Percentiles rank a stretch among this genome's conserved stretches.
These are phyloP conservation scores for Abramis brama DNA, from an alignment of 2,113 vertebrate genomes.

Conservation along the genomic window DNA sequence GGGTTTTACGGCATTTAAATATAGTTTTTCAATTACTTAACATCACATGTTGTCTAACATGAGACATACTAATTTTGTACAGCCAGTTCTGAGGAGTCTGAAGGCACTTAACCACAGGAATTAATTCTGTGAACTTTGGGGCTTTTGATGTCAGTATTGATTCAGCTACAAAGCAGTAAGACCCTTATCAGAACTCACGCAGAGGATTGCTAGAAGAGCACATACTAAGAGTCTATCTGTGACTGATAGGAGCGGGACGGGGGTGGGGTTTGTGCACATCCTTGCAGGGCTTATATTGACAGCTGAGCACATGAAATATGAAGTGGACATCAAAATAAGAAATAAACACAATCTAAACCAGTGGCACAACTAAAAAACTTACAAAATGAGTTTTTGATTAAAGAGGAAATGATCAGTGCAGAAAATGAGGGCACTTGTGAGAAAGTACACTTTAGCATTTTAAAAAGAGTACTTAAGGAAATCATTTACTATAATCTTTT, in stretches of 20 bases:
- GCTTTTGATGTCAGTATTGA: conserved; percentile 72
- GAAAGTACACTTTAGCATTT: neutral
- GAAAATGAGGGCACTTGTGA: neutral
- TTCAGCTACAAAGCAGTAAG: conserved; percentile 70
- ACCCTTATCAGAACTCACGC: conserved; percentile 68
- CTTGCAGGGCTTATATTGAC: conserved; percentile 35
- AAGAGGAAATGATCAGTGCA: no score
- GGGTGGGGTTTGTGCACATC: conserved; percentile 36
- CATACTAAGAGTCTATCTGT: conserved; percentile 33
- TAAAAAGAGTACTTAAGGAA: no score
- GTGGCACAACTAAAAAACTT: neutral
- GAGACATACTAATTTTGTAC: neutral
- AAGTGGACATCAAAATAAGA: neutral
- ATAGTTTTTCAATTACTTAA: neutral
- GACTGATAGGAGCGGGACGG: conserved; percentile 24
- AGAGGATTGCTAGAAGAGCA: conserved; percentile 55
- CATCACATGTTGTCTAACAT: neutral
- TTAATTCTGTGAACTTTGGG: conserved; percentile 39
- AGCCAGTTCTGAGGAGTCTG: neutral
- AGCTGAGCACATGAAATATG: conserved; percentile 22
- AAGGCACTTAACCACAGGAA: conserved; percentile 16
- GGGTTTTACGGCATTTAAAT: neutral
- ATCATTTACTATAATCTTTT: no score
- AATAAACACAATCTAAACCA: neutral
- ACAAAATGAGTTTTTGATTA: neutral